Evolutionary conservation across 2,797 vertebrate species (phyloP).

Genomic region (Clarias platycephalus): DNA sequence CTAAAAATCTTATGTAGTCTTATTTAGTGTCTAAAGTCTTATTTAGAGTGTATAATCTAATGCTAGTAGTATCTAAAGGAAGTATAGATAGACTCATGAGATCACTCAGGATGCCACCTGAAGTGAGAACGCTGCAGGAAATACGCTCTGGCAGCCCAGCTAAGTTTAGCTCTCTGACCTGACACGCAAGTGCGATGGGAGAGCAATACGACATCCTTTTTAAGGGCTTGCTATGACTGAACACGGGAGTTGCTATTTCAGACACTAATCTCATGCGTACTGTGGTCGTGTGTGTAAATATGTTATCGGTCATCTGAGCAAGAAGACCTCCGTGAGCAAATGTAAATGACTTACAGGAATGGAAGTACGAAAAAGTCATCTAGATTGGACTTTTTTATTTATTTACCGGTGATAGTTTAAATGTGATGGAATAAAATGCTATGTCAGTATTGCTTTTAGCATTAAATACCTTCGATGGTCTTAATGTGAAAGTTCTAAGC

Average conservation of each 20-base stretch:
- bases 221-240: conserved; percentile 32
- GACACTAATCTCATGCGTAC: conserved; percentile 47
- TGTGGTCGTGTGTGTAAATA: conserved; percentile 40
- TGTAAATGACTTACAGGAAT: neutral
- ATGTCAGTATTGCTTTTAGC: neutral
- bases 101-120: conserved; percentile 10
- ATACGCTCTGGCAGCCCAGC: neutral
- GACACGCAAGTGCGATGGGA: conserved; percentile 40
- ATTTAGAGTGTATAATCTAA: neutral
- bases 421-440: neutral
- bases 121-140: conserved; percentile 19
- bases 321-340: neutral
- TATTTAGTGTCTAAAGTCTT: no score
- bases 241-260: conserved; percentile 48
- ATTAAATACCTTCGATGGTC: conserved; percentile 29
- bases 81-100: conserved; percentile 14
- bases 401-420: neutral
- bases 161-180: conserved; percentile 45
- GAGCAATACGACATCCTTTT: conserved; percentile 41
- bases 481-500: conserved; percentile 47
- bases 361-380: neutral
- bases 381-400: neutral
- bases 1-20: no score
- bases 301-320: conserved; percentile 20
- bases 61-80: conserved; percentile 4